Base-by-base conservation (phyloP, 2,888 invertebrate species). In the Apomyelois bistriatella region DNA sequence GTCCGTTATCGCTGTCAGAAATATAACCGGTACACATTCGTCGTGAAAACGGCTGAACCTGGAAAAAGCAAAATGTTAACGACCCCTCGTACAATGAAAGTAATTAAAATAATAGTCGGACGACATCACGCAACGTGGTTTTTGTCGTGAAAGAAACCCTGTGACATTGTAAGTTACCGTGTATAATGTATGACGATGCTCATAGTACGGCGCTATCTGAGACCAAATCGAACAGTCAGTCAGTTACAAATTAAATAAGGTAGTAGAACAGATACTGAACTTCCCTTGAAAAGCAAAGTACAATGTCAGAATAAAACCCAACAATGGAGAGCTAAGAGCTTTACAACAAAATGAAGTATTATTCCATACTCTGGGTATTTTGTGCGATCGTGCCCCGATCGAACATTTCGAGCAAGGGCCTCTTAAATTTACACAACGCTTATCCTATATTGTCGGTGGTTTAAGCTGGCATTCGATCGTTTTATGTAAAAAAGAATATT, bases 101-200 rank as follows among this genome's bases (percentile, higher is more conserved):
- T 86, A 86, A 87, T 88, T 87, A 87, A 87, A 87, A 85, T 85
- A 85, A 87, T 85, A 84, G 83, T 78, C 68, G 65, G 64, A 68
- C 73, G 71, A 73, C 72, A 76, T 79, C 88, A 88, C 86, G 87
- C 87, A 65, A 87, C 75, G 75, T 74, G 72, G 66, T 79, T 77
- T 74, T 67, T 72, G 64, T 68, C 64, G 72, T 72, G 70, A 74
- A 74, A 67, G 65, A 74, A 75, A 63, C 55, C 62, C 61, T 63
- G 68, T 64, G 69, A 68, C 70, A 67, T 64, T 68, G 68, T 66
- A 61, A 59, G 62, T 65, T 69, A 59, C 65, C 66, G 66, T 65
- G 59, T 59, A 55, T 51, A 53, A 52, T 48, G 53, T 48, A 57
- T 53, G 53, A 53, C 55, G 40, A 54, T 58, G 47, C 57, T 59